Percentiles rank a stretch among this genome's conserved stretches.
phyloP scores from a whole-genome alignment of 2,113 vertebrate species.

The Pantherophis guttatus region DNA sequence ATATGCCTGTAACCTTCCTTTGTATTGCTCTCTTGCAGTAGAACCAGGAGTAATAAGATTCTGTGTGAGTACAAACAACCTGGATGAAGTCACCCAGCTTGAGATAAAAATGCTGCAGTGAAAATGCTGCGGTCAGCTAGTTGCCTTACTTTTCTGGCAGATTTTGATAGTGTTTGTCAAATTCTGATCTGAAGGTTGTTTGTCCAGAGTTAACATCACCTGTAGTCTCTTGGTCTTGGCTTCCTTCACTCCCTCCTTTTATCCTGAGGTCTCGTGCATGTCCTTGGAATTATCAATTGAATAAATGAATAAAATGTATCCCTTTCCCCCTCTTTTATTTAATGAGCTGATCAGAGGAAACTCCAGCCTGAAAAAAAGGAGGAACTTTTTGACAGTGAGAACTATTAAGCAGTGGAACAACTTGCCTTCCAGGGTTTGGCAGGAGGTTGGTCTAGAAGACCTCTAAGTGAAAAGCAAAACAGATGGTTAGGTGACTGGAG shows the following conservation, averaged over 20 bases:
- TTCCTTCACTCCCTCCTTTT: background rate
- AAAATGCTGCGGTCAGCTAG: conserved; percentile 50
- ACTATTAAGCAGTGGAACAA: background rate
- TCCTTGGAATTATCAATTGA: conserved; percentile 32
- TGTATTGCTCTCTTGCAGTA: conserved; percentile 59
- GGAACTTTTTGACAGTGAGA: background rate
- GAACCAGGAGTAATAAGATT: conserved; percentile 59
- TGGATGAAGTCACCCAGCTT: conserved; percentile 57
- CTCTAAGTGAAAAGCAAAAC: background rate
- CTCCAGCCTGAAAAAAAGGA: background rate
- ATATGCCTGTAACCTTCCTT: conserved; percentile 56
- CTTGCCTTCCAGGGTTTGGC: background rate
- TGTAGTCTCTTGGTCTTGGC: background rate
- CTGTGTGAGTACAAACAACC: conserved; percentile 39
- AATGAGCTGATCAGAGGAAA: background rate
- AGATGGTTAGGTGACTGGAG: too few species aligned
- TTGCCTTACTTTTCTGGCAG: conserved; percentile 49
- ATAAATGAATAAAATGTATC: background rate
- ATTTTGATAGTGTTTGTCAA: conserved; percentile 59
- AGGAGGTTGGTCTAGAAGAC: background rate
- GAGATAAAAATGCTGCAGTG: conserved; percentile 35
- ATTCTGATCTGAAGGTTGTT: conserved; percentile 66
- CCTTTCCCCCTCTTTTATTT: background rate
- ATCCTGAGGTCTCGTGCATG: conserved; percentile 1
- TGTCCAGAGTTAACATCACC: conserved; percentile 53